Evolutionary conservation across 2,797 vertebrate genomes (phyloP).

Genomic region (Xerus rutilus): DNA sequence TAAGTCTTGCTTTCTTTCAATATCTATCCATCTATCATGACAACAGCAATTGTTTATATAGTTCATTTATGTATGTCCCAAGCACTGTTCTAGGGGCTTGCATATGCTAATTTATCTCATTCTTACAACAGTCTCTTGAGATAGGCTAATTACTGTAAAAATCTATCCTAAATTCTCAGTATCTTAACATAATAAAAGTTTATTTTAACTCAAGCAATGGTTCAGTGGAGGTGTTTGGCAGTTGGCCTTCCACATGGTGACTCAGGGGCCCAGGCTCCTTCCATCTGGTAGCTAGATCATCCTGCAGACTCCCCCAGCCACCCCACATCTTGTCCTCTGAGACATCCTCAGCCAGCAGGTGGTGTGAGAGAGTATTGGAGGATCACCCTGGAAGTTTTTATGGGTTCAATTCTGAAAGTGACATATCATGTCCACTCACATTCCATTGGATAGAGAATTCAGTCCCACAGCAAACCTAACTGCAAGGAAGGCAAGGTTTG

Average conservation of each 20-base stretch:
- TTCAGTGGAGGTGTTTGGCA: neutral
- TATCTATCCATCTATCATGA: neutral
- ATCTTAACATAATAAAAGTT: neutral
- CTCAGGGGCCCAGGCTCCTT: neutral
- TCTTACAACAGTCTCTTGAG: neutral
- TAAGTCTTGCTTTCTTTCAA: neutral
- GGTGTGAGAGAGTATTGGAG: neutral
- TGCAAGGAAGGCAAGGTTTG: neutral
- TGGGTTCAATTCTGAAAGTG: neutral
- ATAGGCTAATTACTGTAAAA: neutral
- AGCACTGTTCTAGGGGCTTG: neutral
- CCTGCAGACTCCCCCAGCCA: too few species aligned
- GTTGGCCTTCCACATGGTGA: neutral
- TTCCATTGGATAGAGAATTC: neutral
- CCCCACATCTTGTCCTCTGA: neutral
- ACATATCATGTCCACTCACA: neutral
- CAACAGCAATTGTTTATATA: neutral
- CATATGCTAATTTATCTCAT: neutral
- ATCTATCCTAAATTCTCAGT: neutral
- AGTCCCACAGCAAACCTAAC: neutral
- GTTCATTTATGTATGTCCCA: neutral
- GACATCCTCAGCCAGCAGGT: neutral
- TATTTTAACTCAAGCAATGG: neutral
- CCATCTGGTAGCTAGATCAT: neutral
- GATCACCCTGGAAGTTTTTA: neutral